Conservation (phyloP, 2,888 invertebrate species). For the Germaria angustata region DNA sequence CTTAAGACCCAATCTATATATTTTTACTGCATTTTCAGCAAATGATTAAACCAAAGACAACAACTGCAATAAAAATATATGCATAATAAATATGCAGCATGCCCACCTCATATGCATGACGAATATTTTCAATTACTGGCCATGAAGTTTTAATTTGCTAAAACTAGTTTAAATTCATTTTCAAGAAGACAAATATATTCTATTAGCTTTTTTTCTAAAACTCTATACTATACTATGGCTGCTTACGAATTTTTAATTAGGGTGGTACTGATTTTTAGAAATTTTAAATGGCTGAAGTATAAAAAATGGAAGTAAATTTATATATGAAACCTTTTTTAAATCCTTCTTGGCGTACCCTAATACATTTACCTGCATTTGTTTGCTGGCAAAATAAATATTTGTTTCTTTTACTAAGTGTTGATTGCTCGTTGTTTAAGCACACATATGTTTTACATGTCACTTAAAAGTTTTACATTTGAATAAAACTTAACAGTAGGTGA, state of each 20-base stretch:
- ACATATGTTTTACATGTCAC: conserved; percentile 30
- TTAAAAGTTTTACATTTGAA: conserved; percentile 34
- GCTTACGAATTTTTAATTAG: conserved; percentile 4
- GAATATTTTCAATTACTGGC: conserved; percentile 67
- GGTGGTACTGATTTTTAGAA: neutral
- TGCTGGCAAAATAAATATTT: conserved; percentile 47
- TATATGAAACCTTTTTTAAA: too few species aligned
- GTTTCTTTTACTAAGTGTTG: conserved; percentile 59
- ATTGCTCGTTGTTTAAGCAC: conserved; percentile 35
- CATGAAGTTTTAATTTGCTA: conserved; percentile 65
- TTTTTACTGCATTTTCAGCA: conserved; percentile 15
- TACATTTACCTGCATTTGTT: neutral
- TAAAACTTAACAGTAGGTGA: neutral
- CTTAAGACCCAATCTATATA: conserved; percentile 26
- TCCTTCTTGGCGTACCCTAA: neutral
- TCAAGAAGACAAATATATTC: conserved; percentile 54
- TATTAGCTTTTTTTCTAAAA: conserved; percentile 21
- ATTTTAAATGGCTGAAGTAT: too few species aligned
- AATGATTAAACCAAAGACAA: neutral
- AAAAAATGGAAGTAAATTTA: too few species aligned
- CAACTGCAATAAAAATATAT: conserved; percentile 22
- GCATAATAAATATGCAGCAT: conserved; percentile 58
- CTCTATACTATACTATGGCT: neutral
- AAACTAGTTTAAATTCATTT: conserved; percentile 64
- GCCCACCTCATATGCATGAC: conserved; percentile 65